phyloP scores from a whole-genome alignment of 2,888 invertebrate genomes.

The Thereva unica region DNA sequence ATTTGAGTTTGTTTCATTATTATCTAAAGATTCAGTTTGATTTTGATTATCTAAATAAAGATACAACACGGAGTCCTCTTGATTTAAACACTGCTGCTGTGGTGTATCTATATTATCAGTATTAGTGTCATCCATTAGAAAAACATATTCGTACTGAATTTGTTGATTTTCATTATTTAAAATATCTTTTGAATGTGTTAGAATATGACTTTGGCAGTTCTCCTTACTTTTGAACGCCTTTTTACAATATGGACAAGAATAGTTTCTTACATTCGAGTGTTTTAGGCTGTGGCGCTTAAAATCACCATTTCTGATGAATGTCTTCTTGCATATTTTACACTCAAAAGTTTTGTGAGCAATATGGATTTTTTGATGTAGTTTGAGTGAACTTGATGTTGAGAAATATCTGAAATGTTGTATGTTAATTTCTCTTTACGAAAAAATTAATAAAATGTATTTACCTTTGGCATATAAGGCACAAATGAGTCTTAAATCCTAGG shows the following conservation, averaged over 20 bases:
- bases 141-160: neutral
- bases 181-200: conserved; percentile 43
- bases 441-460: conserved; percentile 28
- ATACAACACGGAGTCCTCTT: too few species aligned
- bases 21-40: neutral
- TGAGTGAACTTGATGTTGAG: conserved; percentile 42
- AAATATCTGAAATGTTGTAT: conserved; percentile 36
- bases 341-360: conserved; percentile 38
- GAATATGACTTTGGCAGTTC: conserved; percentile 46
- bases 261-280: conserved; percentile 42
- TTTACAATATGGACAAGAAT: conserved; percentile 45
- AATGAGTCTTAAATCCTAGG: conserved; percentile 42
- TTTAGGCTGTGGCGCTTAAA: conserved; percentile 43
- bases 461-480: conserved; percentile 46
- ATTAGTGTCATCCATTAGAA: neutral
- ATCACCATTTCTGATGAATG: conserved; percentile 42
- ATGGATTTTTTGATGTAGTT: conserved; percentile 44
- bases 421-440: neutral
- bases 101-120: neutral
- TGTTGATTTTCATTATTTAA: neutral
- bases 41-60: neutral
- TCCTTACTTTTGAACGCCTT: conserved; percentile 44
- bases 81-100: too few species aligned
- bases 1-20: neutral
- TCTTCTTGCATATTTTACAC: conserved; percentile 42